Evolutionary conservation across 2,888 invertebrate genomes (phyloP).

Genomic region (Heteromurus nitidus): DNA sequence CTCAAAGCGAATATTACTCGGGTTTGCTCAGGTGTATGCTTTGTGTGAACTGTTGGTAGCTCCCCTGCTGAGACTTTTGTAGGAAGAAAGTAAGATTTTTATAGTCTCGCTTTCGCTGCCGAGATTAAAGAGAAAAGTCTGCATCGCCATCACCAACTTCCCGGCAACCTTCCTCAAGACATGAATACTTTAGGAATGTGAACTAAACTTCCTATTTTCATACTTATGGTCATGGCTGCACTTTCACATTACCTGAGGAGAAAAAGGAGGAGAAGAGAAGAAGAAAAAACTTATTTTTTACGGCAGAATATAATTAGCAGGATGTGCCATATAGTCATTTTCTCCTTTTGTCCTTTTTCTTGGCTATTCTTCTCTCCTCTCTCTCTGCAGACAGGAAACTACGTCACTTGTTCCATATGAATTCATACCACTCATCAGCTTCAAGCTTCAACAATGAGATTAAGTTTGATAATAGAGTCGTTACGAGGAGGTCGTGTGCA

Average conservation of each 20-base stretch:
- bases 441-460: background rate
- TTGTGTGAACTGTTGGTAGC: background rate
- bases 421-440: slow-evolving; percentile 4
- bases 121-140: background rate
- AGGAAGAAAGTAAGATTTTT: too few relatives aligned
- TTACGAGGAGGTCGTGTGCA: background rate
- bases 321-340: slow-evolving; percentile 6
- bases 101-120: background rate
- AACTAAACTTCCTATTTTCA: too few relatives aligned
- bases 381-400: background rate
- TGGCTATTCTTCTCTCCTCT: background rate
- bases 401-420: background rate
- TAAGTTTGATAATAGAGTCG: slow-evolving; percentile 11
- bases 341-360: background rate
- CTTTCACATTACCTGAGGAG: too few relatives aligned
- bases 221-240: too few relatives aligned
- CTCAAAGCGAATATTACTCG: background rate
- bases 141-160: background rate
- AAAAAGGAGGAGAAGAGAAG: background rate
- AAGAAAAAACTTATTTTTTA: background rate
- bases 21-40: background rate
- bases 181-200: background rate
- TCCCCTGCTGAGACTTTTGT: background rate
- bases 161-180: background rate
- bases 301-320: background rate